Base-by-base conservation (phyloP, 2,113 vertebrate species). In the Poeciliopsis turrubarensis region DNA sequence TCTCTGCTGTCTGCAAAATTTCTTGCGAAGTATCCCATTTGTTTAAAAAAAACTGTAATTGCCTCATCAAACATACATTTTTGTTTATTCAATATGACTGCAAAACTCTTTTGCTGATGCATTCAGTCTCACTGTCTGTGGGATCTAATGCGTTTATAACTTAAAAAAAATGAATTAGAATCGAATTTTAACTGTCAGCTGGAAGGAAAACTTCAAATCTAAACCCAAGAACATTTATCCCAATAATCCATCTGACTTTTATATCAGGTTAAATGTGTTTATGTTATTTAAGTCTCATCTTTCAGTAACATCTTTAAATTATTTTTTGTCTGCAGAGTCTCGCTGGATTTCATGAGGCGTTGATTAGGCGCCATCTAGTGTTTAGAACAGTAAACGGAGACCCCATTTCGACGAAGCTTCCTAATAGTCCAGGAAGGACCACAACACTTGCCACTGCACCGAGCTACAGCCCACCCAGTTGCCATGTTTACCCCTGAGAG, bases 381-480 rank as follows among this genome's bases (percentile, higher is more conserved):
- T 15, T 11, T 37, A 39, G 60, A 63, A 30, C 32, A 32, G 11
- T 15, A 54, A 67, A 27, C 25, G 3, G 19, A 26, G 2, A 47
- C 15, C 44, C 15, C 1, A 47, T 19, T 47, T 47, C 65, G 79
- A 78, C 68, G 10, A 26, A 12, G 27, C 74, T 80, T 47, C 17
- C 44, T 41, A 41, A 19, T 47, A 19, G 87, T 87, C 72, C 78
- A 82, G 22, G 76, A 84, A 84, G 57, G 61, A 68, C 34, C 71
- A n/a, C 57, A 86, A n/a, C 57, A 86, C 89, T 85, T 80, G 84
- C 89, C 89, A 89, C 73, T 6, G 72, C 73, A 84, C 84, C 84
- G 63, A 72, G 78, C 87, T 73, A 14, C 77, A 79, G 72, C 68
- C 67, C 68, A 29, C 14, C 39, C 39, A 41, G 89, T 85, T 92